Base-by-base conservation (phyloP, 2,888 invertebrate genomes). In the Liopterus haemorrhoidalis region DNA sequence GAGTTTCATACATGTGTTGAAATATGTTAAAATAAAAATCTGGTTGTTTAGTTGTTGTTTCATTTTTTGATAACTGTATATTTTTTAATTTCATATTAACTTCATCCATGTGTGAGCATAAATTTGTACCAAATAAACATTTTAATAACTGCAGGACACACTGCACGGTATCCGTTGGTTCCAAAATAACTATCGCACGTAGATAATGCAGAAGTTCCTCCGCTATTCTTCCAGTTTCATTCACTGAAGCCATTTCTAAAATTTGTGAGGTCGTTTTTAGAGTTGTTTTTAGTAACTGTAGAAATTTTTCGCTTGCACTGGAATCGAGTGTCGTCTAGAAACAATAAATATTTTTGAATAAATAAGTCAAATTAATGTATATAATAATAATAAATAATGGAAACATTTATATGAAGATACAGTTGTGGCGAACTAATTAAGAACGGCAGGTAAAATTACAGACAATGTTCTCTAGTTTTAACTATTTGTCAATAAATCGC, bases 151-250 rank as follows among this genome's bases (percentile, higher is more conserved):
- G 89, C 24, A 86, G 82, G 1, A 90, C 82, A 63, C 85, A 85
- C 48, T 77, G 74, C 0, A 90, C 79, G 0, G 85, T 79, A 4
- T 71, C 67, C 1, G 81, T 78, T 0, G 87, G 78, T 42, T 85
- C 82, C 24, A 87, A 60, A 6, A 74, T 69, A 62, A 90, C 80
- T 2, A 84, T 80, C 0, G 78, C 75, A 57, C 82, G 80, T 5
- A 89, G 69, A 61, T 88, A 90, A 54, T 72, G 74, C 1, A 92
- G 70, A 11, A 91, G 70, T 66, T 92, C 91, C 67, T 92, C 90
- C 0, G 87, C 82, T 35, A 85, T 75, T 35, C 75, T 69, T 1
- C 83, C 83, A 20, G 83, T 77, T 64, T 90, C 90, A 15, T 69
- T 70, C 37, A 82, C 72, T 0, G 80, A 80, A 2, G 79, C 73